Conservation (phyloP, 2,888 invertebrate genomes). For the Conus canariensis region DNA sequence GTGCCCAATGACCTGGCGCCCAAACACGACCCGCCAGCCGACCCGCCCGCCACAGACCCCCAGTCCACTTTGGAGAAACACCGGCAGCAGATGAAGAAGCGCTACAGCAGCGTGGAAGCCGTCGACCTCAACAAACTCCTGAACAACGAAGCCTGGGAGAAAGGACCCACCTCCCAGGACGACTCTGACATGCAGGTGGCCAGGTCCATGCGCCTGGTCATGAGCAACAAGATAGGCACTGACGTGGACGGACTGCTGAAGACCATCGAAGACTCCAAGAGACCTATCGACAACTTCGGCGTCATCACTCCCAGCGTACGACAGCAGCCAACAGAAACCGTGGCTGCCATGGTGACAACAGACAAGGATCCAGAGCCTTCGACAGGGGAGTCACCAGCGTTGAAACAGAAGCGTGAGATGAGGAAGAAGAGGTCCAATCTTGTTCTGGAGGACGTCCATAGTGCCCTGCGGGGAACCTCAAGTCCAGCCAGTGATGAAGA, state of each 20-base stretch:
- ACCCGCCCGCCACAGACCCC: not conserved
- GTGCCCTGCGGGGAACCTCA: conserved; percentile 59
- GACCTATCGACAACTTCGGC: conserved; percentile 63
- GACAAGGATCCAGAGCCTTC: conserved; percentile 17
- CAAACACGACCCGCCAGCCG: not conserved
- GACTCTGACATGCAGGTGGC: conserved; percentile 53
- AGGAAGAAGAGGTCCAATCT: conserved; percentile 69
- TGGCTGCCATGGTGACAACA: conserved; percentile 42
- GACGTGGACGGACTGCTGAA: conserved; percentile 73
- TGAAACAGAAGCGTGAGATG: conserved; percentile 64
- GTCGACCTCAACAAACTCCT: conserved; percentile 58
- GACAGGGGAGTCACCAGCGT: conserved; percentile 54
- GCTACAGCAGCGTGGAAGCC: conserved; percentile 60
- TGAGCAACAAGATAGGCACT: conserved; percentile 59
- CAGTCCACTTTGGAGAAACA: conserved; percentile 43
- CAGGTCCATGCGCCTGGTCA: conserved; percentile 61
- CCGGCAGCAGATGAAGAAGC: conserved; percentile 45
- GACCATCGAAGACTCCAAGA: conserved; percentile 70
- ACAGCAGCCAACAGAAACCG: conserved; percentile 6
- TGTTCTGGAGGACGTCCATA: conserved; percentile 68
- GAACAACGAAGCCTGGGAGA: conserved; percentile 1
- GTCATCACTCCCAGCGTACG: conserved; percentile 50
- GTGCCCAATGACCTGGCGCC: conserved; percentile 37
- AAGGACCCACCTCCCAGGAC: conserved; percentile 31
- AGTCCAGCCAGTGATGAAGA: not conserved